Evolutionary conservation across 2,113 vertebrate species (phyloP).

Genomic region (Oryctolagus cuniculus): mOryCun1.1 NC_091449.1:53857501-53858000

Average conservation of each 20-base stretch:
- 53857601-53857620: neutral
- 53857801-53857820: neutral
- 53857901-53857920: neutral
- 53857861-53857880: neutral
- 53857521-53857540: too few relatives aligned
- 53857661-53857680: neutral
- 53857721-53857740: neutral
- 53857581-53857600: neutral
- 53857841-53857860: neutral
- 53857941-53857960: neutral
- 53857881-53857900: fast-evolving
- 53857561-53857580: neutral
- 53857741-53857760: slow-evolving; percentile 1
- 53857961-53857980: neutral
- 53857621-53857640: neutral
- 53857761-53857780: neutral
- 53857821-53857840: neutral
- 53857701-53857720: neutral
- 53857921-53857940: neutral
- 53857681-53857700: neutral
- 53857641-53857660: neutral
- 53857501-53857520: neutral
- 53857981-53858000: neutral
- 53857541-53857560: neutral
- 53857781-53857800: too few relatives aligned